Percentiles rank a stretch among this genome's conserved stretches.
Conservation (phyloP, 2,113 vertebrate genomes). For the Gulo gulo region DNA sequence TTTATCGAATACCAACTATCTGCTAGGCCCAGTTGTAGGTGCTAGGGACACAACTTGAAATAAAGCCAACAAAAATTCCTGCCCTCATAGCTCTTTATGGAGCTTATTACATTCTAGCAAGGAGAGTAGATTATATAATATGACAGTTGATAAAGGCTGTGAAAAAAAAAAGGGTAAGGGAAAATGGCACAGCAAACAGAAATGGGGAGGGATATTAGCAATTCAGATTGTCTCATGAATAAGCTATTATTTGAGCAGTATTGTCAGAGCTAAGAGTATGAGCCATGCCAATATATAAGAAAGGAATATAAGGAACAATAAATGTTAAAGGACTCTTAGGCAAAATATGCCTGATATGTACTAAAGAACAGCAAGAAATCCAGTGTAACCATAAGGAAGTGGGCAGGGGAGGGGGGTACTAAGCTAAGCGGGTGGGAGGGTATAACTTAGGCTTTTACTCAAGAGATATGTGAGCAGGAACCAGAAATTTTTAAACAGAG, state of each 20-base stretch:
- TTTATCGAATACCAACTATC: constrained; percentile 2
- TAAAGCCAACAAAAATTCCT: constrained; percentile 26
- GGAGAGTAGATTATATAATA: background rate
- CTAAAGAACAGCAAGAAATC: constrained; percentile 10
- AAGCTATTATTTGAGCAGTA: background rate
- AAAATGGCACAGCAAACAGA: background rate
- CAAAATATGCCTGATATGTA: background rate
- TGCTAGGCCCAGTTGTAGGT: background rate
- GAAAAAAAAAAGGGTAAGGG: background rate
- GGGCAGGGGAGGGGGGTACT: background rate
- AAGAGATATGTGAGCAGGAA: background rate
- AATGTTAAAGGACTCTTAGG: background rate
- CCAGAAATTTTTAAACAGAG: background rate
- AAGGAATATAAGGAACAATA: background rate
- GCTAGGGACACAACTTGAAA: background rate
- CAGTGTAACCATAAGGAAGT: background rate
- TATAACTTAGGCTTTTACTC: background rate
- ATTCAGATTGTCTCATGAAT: background rate
- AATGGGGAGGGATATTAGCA: background rate
- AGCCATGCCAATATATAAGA: constrained; percentile 2
- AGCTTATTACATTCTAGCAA: background rate
- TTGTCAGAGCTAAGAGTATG: background rate
- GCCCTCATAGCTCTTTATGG: background rate
- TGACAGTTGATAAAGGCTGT: background rate
- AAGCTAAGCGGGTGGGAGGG: background rate